These are phyloP conservation scores for Platycheirus albimanus DNA, from an alignment of 2,888 invertebrate species.

Conservation along the genomic window DNA sequence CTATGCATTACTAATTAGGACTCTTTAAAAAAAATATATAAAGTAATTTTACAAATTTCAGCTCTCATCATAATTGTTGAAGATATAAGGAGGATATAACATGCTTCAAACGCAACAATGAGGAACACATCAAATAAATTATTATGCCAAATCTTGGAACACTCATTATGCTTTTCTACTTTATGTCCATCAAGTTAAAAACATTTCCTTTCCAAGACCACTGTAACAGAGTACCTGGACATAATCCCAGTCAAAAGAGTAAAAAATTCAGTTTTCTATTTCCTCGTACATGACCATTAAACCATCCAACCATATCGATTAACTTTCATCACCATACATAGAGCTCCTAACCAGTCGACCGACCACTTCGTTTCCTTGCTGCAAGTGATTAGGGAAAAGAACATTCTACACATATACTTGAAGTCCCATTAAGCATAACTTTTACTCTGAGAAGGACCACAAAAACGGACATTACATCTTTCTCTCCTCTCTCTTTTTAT, in stretches of 20 bases:
- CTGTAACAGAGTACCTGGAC: background rate
- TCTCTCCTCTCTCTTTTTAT: too few species aligned
- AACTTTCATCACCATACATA: slow-evolving; percentile 9
- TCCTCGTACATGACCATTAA: background rate
- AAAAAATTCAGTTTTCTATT: background rate
- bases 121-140: too few species aligned
- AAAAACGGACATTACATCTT: slow-evolving; percentile 67
- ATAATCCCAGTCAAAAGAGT: background rate
- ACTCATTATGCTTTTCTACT: background rate
- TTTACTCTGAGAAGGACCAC: slow-evolving; percentile 52
- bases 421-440: slow-evolving; percentile 59
- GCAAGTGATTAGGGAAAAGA: slow-evolving; percentile 13
- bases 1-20: too few species aligned
- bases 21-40: too few species aligned
- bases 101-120: too few species aligned
- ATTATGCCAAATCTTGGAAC: too few species aligned
- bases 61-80: too few species aligned
- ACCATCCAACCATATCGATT: slow-evolving; percentile 24
- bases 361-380: slow-evolving; percentile 19
- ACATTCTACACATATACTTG: slow-evolving; percentile 25
- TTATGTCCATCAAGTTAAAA: background rate
- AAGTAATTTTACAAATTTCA: too few species aligned
- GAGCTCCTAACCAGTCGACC: slow-evolving; percentile 2
- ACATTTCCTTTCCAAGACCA: background rate
- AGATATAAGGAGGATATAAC: too few species aligned